These are phyloP conservation scores for Thera obeliscata DNA, from an alignment of 2,888 invertebrate species.

Conservation along the genomic window DNA sequence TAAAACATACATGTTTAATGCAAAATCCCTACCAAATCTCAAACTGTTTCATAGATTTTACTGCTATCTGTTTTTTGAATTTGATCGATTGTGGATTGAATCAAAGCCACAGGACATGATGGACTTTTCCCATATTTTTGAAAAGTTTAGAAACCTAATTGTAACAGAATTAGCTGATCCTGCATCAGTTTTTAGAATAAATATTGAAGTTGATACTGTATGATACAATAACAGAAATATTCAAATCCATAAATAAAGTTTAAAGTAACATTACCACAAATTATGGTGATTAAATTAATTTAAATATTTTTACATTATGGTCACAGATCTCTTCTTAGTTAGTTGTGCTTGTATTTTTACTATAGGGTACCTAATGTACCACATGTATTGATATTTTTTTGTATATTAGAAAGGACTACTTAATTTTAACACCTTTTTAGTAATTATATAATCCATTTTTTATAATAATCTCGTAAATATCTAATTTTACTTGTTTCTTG, in stretches of 20 bases:
- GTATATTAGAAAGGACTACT: no score
- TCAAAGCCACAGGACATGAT: constrained; percentile 97
- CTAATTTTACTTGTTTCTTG: neutral
- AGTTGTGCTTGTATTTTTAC: no score
- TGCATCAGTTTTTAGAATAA: constrained; percentile 90
- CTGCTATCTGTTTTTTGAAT: constrained; percentile 96
- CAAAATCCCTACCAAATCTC: constrained; percentile 87
- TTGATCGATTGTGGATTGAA: constrained; percentile 97
- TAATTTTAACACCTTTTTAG: no score
- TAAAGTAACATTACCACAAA: no score
- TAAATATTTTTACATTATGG: no score
- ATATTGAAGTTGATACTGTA: constrained; percentile 89
- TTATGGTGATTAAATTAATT: no score
- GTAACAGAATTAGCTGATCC: constrained; percentile 87
- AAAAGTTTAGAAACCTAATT: constrained; percentile 92
- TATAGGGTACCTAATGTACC: no score
- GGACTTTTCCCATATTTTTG: constrained; percentile 96
- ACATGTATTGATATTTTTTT: no score
- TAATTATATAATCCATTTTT: no score
- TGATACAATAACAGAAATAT: constrained; percentile 31
- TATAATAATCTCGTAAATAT: neutral
- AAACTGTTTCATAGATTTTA: constrained; percentile 96
- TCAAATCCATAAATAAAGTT: no score
- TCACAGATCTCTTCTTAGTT: no score
- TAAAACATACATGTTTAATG: constrained; percentile 96